Percentiles rank a stretch among this genome's conserved stretches.
Conservation (phyloP, 1,140 invertebrate genomes). For the Drosophila tristis region DNA sequence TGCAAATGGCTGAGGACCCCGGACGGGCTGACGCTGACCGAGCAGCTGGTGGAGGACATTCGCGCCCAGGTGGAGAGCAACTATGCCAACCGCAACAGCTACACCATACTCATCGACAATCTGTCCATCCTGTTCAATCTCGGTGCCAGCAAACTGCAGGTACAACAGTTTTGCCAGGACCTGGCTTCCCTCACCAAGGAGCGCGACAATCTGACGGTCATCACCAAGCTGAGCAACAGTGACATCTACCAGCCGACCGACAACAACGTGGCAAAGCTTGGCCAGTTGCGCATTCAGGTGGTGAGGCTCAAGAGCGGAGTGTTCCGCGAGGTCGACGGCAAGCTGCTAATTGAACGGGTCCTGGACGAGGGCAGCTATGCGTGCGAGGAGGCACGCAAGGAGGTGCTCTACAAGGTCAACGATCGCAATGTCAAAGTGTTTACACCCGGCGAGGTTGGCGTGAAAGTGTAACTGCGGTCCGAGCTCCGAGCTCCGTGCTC, state of each 20-base stretch:
- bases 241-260: conserved; percentile 85
- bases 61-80: conserved; percentile 60
- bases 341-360: conserved; percentile 86
- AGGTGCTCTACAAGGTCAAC: conserved; percentile 88
- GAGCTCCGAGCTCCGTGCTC: no score
- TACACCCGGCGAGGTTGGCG: conserved; percentile 86
- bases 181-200: conserved; percentile 83
- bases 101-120: conserved; percentile 89
- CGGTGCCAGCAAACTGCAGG: conserved; percentile 79
- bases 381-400: conserved; percentile 74
- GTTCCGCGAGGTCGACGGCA: conserved; percentile 89
- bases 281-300: conserved; percentile 87
- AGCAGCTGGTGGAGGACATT: conserved; percentile 65
- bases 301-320: conserved; percentile 88
- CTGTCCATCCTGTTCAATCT: conserved; percentile 89
- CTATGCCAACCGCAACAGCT: conserved; percentile 66
- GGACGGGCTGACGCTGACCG: conserved; percentile 54
- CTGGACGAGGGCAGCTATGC: conserved; percentile 80
- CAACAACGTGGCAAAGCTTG: conserved; percentile 86
- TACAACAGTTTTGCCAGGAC: conserved; percentile 79
- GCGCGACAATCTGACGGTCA: conserved; percentile 83
- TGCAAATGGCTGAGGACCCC: conserved; percentile 70
- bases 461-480: conserved; percentile 53
- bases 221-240: conserved; percentile 85
- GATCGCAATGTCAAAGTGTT: conserved; percentile 90